Evolutionary conservation across 2,888 invertebrate genomes (phyloP).

Genomic region (Cryptus armator): DNA sequence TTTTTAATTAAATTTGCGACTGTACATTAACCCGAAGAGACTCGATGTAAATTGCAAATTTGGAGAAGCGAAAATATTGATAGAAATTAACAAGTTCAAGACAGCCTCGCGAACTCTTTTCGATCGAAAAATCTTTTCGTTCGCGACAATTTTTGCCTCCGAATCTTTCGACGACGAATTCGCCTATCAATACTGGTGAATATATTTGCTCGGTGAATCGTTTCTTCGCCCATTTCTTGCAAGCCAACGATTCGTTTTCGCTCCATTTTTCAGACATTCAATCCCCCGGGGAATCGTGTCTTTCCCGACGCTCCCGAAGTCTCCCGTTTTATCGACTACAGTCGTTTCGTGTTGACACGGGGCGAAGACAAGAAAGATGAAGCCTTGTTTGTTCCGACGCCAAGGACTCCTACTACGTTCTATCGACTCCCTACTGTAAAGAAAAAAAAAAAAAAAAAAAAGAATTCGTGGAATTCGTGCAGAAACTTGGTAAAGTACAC

Average conservation of each 20-base stretch:
- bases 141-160: no score
- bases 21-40: background rate
- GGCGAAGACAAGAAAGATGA: slow-evolving; percentile 2
- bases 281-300: slow-evolving; percentile 13
- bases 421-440: background rate
- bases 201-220: background rate
- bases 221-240: background rate
- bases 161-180: no score
- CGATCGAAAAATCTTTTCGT: no score
- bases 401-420: background rate
- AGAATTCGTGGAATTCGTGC: background rate
- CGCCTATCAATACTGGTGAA: no score
- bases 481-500: background rate
- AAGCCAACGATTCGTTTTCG: background rate
- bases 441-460: slow-evolving; percentile 18
- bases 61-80: background rate
- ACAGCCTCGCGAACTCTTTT: background rate
- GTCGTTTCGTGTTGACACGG: slow-evolving; percentile 2
- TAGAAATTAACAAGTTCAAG: background rate
- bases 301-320: background rate
- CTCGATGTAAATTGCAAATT: background rate
- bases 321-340: slow-evolving; percentile 23
- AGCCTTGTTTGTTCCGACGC: background rate
- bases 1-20: background rate
- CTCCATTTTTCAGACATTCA: slow-evolving; percentile 27